Percentiles rank a stretch among this genome's conserved stretches.
Evolutionary conservation across 2,113 vertebrate species (phyloP).

Genomic region (Elaphurus davidianus): DNA sequence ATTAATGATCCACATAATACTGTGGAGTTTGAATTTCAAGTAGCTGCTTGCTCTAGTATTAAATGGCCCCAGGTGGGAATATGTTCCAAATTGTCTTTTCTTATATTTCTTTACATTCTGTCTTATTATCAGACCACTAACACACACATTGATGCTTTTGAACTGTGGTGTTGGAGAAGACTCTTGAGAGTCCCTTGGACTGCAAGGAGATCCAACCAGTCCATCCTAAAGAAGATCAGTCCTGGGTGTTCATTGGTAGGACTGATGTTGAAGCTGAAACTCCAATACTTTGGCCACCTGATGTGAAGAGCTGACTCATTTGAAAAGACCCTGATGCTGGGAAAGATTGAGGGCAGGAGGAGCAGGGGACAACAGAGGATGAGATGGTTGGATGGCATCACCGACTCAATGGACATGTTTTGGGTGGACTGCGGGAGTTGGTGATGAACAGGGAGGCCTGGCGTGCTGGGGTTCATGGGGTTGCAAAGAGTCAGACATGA

Average conservation of each 20-base stretch:
- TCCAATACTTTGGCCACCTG: not conserved
- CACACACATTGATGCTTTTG: not conserved
- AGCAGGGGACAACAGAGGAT: not conserved
- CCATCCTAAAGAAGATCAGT: not conserved
- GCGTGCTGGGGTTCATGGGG: not conserved
- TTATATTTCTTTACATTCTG: not conserved
- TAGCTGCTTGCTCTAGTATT: not conserved
- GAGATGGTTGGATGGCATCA: not conserved
- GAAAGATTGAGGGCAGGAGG: too few relatives aligned
- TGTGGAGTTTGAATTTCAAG: not conserved
- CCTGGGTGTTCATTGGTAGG: not conserved
- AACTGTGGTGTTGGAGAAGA: not conserved
- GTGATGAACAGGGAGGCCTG: not conserved
- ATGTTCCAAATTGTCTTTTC: not conserved
- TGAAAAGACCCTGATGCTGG: not conserved
- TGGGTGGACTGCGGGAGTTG: accelerated
- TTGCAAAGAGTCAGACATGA: not conserved
- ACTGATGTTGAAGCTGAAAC: not conserved
- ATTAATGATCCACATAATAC: not conserved
- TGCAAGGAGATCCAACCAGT: not conserved
- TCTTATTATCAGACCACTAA: not conserved
- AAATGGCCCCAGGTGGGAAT: not conserved
- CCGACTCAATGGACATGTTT: not conserved
- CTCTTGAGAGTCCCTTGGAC: not conserved
- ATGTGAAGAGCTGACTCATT: not conserved